Evolutionary conservation across 37 sponge, comb jelly and placozoan genomes (phyloP).

Genomic region (Oscarella lobularis): DNA sequence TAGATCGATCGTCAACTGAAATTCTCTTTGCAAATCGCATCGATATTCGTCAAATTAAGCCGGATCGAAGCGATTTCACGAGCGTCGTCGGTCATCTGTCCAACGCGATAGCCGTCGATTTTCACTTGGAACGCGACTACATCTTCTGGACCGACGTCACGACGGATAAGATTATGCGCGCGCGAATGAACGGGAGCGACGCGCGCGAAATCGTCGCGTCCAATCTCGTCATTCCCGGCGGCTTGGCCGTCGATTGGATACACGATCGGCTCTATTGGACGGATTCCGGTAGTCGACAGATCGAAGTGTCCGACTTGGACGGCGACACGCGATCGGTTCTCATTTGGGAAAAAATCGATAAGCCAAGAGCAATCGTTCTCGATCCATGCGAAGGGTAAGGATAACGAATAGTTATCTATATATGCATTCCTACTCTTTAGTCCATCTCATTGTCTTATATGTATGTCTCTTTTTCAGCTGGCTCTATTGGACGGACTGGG

Average conservation of each 20-base stretch:
- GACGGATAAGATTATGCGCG: constrained; percentile 11
- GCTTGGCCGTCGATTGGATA: constrained; percentile 8
- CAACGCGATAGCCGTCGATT: constrained; percentile 38
- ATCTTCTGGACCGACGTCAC: constrained; percentile 34
- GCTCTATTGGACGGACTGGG: constrained; percentile 59
- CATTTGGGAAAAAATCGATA: constrained; percentile 3
- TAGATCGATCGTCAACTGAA: no score
- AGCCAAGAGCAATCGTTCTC: constrained; percentile 21
- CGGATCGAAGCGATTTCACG: neutral
- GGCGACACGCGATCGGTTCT: constrained; percentile 1
- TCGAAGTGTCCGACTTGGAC: constrained; percentile 47
- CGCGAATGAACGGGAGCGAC: neutral
- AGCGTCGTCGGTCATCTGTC: neutral
- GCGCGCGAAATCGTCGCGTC: neutral
- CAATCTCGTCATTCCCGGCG: constrained; percentile 4
- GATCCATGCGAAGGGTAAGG: constrained; percentile 18
- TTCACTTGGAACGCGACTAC: constrained; percentile 26
- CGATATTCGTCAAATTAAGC: constrained; percentile 13
- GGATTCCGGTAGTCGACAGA: constrained; percentile 23
- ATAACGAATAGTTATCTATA: no score
- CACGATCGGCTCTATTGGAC: constrained; percentile 60
- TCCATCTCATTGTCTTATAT: no score
- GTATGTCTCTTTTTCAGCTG: no score
- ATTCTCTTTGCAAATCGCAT: constrained; percentile 36
- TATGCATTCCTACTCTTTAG: no score